Evolutionary conservation across 2,797 vertebrate genomes (phyloP).

Genomic region (Sebastes matsubarae): DNA sequence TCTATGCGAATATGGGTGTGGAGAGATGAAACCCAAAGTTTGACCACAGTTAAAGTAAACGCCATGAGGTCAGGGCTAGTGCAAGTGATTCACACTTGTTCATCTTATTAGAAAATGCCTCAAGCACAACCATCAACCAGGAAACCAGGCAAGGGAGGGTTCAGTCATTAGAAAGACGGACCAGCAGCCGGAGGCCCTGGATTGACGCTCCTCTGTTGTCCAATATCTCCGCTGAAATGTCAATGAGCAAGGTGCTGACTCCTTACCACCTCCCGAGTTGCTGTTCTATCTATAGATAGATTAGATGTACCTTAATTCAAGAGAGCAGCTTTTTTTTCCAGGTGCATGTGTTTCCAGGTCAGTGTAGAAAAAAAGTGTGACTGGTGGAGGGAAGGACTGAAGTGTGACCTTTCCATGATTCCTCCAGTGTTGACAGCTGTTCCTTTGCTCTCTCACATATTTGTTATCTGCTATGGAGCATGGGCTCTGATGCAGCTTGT

Average conservation of each 20-base stretch:
- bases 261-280: constrained; percentile 34
- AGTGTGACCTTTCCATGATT: constrained; percentile 63
- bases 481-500: background rate
- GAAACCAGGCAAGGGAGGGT: constrained; percentile 18
- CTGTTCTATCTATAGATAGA: constrained; percentile 46
- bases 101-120: constrained; percentile 52
- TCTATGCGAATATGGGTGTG: background rate
- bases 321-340: constrained; percentile 14
- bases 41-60: constrained; percentile 8
- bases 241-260: constrained; percentile 63
- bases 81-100: constrained; percentile 32
- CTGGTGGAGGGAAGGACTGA: constrained; percentile 34
- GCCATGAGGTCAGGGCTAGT: constrained; percentile 20
- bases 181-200: constrained; percentile 16
- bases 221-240: constrained; percentile 58
- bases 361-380: constrained; percentile 29
- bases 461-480: constrained; percentile 17
- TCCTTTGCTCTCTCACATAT: constrained; percentile 24
- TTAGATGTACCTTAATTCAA: constrained; percentile 45
- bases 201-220: constrained; percentile 43
- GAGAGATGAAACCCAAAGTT: constrained; percentile 6
- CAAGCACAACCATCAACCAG: constrained; percentile 37
- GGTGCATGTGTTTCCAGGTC: constrained; percentile 33
- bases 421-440: constrained; percentile 40
- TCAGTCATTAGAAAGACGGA: constrained; percentile 58